Conservation (phyloP, 2,888 invertebrate genomes). For the Oscheius sp. region DNA sequence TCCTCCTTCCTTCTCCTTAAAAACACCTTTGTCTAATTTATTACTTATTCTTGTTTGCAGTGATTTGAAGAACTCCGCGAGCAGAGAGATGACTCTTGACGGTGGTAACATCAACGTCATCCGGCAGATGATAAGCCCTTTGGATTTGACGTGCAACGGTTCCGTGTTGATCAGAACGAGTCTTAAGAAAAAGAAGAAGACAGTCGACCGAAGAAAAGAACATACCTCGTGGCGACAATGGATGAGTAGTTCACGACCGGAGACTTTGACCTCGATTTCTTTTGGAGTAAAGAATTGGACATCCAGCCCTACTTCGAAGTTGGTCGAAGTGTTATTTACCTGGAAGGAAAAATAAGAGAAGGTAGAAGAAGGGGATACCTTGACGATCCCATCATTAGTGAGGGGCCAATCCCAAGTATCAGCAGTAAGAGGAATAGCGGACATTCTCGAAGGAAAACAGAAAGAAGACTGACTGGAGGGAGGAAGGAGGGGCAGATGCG, state of each 20-base stretch:
- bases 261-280: constrained; percentile 64
- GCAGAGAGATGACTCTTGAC: too few species aligned
- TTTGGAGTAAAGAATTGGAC: constrained; percentile 61
- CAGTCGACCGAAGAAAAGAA: too few species aligned
- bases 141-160: too few species aligned
- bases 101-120: too few species aligned
- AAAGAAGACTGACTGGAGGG: not conserved
- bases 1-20: too few species aligned
- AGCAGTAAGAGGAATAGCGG: constrained; percentile 54
- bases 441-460: constrained; percentile 36
- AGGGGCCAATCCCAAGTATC: constrained; percentile 65
- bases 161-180: too few species aligned
- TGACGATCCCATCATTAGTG: constrained; percentile 59
- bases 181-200: too few species aligned
- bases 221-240: constrained; percentile 68
- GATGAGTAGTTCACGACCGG: constrained; percentile 63
- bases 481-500: not conserved
- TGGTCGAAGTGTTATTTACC: constrained; percentile 59
- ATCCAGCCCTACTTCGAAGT: constrained; percentile 63
- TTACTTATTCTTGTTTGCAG: too few species aligned
- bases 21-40: too few species aligned
- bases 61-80: too few species aligned
- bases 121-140: too few species aligned
- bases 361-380: constrained; percentile 21
- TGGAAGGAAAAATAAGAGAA: constrained; percentile 4